Evolutionary conservation across 2,113 vertebrate species (phyloP).

Genomic region (Phalacrocorax pelagicus): DNA sequence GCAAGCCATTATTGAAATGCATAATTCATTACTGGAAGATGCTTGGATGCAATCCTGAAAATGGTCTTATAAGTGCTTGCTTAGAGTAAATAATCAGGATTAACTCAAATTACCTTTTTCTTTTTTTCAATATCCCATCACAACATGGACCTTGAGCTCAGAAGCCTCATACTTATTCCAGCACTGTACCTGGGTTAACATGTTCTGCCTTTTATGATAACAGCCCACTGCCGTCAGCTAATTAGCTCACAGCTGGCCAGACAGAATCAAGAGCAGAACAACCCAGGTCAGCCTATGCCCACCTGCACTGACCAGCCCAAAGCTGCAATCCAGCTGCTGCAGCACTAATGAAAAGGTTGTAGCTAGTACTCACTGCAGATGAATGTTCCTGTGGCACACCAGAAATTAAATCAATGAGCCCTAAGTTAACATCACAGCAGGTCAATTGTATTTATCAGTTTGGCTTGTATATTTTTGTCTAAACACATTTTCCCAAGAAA

Average conservation of each 20-base stretch:
- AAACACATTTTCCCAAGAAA: not conserved
- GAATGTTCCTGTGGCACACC: not conserved
- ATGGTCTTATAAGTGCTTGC: not conserved
- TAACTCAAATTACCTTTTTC: not conserved
- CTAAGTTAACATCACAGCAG: not conserved
- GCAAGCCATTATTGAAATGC: not conserved
- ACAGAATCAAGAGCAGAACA: not conserved
- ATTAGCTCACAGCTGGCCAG: not conserved
- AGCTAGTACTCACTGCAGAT: not conserved
- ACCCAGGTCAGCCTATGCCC: not conserved
- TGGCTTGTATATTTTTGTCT: not conserved
- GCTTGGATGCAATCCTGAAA: not conserved
- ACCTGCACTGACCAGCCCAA: not conserved
- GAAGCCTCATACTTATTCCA: not conserved
- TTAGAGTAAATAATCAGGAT: not conserved
- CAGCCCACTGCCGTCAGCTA: not conserved
- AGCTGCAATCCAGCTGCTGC: not conserved
- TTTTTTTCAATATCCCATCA: not conserved
- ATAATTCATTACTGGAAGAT: not conserved
- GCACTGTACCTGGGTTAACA: not conserved
- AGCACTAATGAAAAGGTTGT: not conserved
- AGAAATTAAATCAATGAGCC: not conserved
- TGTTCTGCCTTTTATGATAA: not conserved
- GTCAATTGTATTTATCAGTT: not conserved
- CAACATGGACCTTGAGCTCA: not conserved